Conservation (phyloP, 1,140 invertebrate genomes). For the Cherax destructor region DNA sequence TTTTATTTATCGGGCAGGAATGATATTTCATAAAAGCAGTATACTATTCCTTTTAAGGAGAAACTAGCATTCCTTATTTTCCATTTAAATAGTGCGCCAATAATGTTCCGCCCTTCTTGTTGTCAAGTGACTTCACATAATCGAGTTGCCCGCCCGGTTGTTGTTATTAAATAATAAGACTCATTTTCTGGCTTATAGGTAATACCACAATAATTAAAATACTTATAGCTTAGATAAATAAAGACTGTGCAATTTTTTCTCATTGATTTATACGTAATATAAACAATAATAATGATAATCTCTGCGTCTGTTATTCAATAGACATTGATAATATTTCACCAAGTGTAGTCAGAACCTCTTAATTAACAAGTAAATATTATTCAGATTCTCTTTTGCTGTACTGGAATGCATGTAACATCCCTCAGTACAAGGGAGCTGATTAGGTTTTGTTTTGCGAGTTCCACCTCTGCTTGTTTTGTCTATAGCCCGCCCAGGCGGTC, state of each 20-base stretch:
- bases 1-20: no score
- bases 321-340: constrained; percentile 12
- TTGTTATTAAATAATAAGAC: background rate
- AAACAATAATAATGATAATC: constrained; percentile 15
- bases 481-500: constrained; percentile 28
- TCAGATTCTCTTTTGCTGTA: constrained; percentile 5
- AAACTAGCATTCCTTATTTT: background rate
- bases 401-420: background rate
- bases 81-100: background rate
- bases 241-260: background rate
- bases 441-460: background rate
- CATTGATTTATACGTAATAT: background rate
- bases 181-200: background rate
- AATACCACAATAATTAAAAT: background rate
- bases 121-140: constrained; percentile 10
- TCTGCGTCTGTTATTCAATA: constrained; percentile 60
- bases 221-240: background rate
- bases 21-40: no score
- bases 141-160: constrained; percentile 6
- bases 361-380: constrained; percentile 11
- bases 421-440: background rate
- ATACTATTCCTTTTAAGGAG: no score
- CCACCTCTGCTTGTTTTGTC: background rate
- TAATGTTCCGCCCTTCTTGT: background rate
- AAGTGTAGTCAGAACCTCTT: background rate